Evolutionary conservation across 2,113 vertebrate genomes (phyloP), one percentile per base, ranked within the genome.

Genomic region (Chiloscyllium plagiosum): DNA sequence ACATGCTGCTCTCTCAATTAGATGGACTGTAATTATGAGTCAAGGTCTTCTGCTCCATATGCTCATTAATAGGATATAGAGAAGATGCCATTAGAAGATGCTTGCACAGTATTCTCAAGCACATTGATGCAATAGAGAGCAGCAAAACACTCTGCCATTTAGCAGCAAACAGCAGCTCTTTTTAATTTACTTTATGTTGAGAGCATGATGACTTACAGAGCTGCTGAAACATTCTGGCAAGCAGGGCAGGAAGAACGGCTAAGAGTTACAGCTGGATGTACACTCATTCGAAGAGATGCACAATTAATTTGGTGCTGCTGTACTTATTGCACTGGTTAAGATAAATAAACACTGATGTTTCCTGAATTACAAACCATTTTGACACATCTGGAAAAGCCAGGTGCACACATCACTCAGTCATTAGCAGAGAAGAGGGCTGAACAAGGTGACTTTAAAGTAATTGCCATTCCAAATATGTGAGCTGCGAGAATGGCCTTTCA

Each of bases 41-140:
- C 94, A 95, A 95, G 94, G 94, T 95, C 94, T 72, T 50, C 68
- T 95, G 69, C 94, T 95, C 94, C 94, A 95, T 70, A 95, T 95
- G 94, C 68, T 95, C 94, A 95, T 52, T 95, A 47, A 95, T 72
- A 70, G 69, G 12, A 86, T 61, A 61, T 52, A 90, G 94, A 70
- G 37, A 95, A 50, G 47, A 95, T 90, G 52, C 87, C 80, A 83
- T 83, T 83, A 42, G 37, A 47, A 93, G 89, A 93, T 93, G 69
- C 69, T 69, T 50, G 22, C 24, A 68, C 47, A 95, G 47, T 72
- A 95, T 72, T 95, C 94, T 95, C 68, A 50, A 76, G 42, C 94
- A 70, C 47, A 52, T 42, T 76, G 66, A 95, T 94, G 93, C 66
- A 94, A 47, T 47, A 70, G 19, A 24, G 47, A 95, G 42, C 69